phyloP scores from a whole-genome alignment of 1,140 invertebrate species.

The Brachionus calyciflorus region DNA sequence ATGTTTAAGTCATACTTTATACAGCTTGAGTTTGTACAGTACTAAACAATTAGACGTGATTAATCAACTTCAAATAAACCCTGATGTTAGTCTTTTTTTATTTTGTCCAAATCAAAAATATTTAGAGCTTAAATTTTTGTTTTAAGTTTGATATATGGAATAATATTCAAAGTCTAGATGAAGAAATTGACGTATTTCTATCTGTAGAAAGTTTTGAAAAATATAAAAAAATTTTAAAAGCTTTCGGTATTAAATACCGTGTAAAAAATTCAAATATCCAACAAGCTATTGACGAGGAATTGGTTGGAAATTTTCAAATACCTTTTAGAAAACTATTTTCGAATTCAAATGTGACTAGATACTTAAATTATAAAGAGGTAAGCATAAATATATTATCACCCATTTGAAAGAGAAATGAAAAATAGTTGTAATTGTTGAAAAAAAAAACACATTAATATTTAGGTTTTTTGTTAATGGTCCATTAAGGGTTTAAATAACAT shows the following conservation, averaged over 20 bases:
- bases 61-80: not conserved
- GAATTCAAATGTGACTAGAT: no score
- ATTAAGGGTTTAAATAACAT: no score
- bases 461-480: no score
- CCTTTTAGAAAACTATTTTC: not conserved
- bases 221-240: slow-evolving; percentile 3
- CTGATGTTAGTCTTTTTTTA: not conserved
- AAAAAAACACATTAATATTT: no score
- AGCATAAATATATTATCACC: no score
- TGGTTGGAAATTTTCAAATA: not conserved
- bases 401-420: no score
- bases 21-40: not conserved
- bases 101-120: not conserved
- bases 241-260: not conserved
- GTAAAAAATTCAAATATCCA: slow-evolving; percentile 22
- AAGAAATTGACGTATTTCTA: slow-evolving; percentile 2
- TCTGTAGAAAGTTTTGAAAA: not conserved
- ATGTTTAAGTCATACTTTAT: slow-evolving; percentile 1
- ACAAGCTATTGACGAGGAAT: not conserved
- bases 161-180: not conserved
- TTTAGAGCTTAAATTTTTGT: not conserved
- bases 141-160: slow-evolving; percentile 28
- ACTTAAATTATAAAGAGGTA: no score
- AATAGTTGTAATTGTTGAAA: no score
- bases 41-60: not conserved